These are phyloP conservation scores for Epinotia demarniana DNA, from an alignment of 2,888 invertebrate species.

Conservation along the genomic window DNA sequence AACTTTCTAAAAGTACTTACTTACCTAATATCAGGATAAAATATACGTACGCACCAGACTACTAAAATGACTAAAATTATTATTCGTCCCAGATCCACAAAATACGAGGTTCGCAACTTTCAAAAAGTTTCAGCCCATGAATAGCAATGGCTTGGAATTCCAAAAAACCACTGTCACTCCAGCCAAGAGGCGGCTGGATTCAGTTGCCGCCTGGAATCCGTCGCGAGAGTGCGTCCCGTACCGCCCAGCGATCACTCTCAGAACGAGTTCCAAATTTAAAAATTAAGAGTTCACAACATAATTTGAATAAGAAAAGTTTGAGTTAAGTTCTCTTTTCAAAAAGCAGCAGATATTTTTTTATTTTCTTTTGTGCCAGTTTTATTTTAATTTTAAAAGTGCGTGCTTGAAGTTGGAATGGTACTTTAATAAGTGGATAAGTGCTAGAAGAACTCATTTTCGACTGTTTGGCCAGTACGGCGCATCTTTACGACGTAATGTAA, in stretches of 20 bases:
- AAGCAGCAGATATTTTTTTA: not conserved
- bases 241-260: not conserved
- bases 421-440: conserved; percentile 33
- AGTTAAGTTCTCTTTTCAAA: not conserved
- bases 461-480: conserved; percentile 13
- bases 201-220: conserved; percentile 35
- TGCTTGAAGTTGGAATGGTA: conserved; percentile 1
- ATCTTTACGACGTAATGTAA: conserved; percentile 35
- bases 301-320: conserved; percentile 4
- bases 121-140: conserved; percentile 9
- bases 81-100: not conserved
- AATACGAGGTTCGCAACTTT: not conserved
- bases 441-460: not conserved
- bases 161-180: conserved; percentile 18
- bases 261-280: conserved; percentile 22
- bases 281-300: not conserved
- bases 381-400: conserved; percentile 9
- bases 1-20: too few species aligned
- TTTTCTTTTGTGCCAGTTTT: not conserved
- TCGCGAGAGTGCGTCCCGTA: conserved; percentile 27
- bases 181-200: conserved; percentile 4
- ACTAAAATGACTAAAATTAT: not conserved
- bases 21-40: not conserved
- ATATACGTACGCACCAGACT: not conserved
- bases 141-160: conserved; percentile 3